A percentile compares a stretch with the other conserved stretches of the same genome.
Evolutionary conservation across 1,140 invertebrate species (phyloP).

Genomic region (Armadillidium nasatum): DNA sequence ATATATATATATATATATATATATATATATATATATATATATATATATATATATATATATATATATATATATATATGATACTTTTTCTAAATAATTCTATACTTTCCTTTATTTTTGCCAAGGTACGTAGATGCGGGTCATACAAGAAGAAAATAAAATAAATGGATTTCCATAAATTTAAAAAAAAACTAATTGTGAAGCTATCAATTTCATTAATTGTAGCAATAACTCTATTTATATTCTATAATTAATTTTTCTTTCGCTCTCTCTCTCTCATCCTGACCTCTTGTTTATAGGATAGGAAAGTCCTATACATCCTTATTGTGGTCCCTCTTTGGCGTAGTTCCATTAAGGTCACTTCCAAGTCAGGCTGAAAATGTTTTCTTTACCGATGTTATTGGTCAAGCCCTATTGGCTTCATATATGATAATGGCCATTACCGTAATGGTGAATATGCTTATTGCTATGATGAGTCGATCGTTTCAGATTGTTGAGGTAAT

Average conservation of each 20-base stretch:
- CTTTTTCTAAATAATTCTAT: too few relatives aligned
- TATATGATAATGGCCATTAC: slow-evolving; percentile 58
- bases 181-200: too few relatives aligned
- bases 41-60: too few relatives aligned
- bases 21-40: too few relatives aligned
- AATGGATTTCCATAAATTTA: too few relatives aligned
- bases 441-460: slow-evolving; percentile 60
- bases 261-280: background rate
- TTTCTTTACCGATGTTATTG: slow-evolving; percentile 46
- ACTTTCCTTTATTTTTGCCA: too few relatives aligned
- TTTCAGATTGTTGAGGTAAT: slow-evolving; percentile 58
- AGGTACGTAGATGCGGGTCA: too few relatives aligned
- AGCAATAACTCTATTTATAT: too few relatives aligned
- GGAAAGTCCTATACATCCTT: slow-evolving; percentile 55
- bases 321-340: slow-evolving; percentile 57
- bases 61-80: too few relatives aligned
- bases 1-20: too few relatives aligned
- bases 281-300: slow-evolving; percentile 49
- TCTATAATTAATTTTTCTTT: background rate
- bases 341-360: slow-evolving; percentile 46
- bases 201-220: too few relatives aligned
- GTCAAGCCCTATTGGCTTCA: slow-evolving; percentile 51
- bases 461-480: slow-evolving; percentile 60
- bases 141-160: too few relatives aligned
- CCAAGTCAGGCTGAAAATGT: slow-evolving; percentile 41